Conservation (phyloP, 2,113 vertebrate species). For the western clawed frog (Xenopus tropicalis) region DNA sequence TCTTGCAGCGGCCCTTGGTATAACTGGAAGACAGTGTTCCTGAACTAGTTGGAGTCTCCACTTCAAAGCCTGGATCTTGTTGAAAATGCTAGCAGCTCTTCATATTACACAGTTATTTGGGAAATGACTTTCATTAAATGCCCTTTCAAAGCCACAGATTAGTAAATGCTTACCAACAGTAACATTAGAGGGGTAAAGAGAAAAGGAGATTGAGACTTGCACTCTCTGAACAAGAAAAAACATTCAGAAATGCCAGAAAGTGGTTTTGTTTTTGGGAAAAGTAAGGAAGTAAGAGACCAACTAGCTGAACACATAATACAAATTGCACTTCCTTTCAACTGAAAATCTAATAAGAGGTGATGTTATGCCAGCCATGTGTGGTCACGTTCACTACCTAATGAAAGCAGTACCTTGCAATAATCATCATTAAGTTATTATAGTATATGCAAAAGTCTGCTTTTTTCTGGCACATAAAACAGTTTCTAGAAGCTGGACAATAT, state of each 20-base stretch:
- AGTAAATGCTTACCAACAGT: conserved; percentile 20
- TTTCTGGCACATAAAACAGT: not conserved
- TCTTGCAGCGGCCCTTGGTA: no score
- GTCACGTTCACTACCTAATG: conserved; percentile 81
- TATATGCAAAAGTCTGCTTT: not conserved
- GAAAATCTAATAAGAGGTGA: conserved; percentile 53
- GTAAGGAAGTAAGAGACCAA: conserved; percentile 65
- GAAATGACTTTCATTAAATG: conserved; percentile 16
- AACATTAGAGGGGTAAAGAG: conserved; percentile 22
- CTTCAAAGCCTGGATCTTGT: conserved; percentile 15
- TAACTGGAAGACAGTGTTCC: not conserved
- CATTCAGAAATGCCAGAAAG: conserved; percentile 36
- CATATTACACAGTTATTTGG: conserved; percentile 17
- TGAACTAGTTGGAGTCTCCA: not conserved
- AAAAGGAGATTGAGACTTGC: conserved; percentile 22
- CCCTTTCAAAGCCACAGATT: conserved; percentile 25
- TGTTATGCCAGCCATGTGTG: conserved; percentile 64
- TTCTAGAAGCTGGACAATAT: conserved; percentile 24
- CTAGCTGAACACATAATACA: conserved; percentile 57
- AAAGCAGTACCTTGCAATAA: conserved; percentile 57
- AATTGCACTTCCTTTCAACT: conserved; percentile 56
- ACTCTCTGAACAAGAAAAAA: conserved; percentile 38
- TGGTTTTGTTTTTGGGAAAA: conserved; percentile 43
- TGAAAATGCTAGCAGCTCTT: not conserved
- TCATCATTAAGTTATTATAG: conserved; percentile 13